Base-by-base conservation (phyloP, 2,797 vertebrate genomes). In the Pseudotriccus pelzelni region DNA sequence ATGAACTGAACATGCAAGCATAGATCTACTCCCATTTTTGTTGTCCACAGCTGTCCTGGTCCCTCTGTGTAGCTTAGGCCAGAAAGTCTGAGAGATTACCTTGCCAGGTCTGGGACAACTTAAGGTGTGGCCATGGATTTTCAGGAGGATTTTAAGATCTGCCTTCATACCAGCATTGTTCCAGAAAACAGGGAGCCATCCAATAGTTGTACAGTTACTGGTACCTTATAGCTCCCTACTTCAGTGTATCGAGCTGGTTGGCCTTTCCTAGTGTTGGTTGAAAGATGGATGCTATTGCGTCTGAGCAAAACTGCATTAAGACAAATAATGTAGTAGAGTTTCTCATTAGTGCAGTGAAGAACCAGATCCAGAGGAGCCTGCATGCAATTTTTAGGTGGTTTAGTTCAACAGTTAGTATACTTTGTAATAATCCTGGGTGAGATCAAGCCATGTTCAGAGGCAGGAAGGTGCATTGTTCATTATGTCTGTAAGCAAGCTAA, bases 1-100 rank as follows among this genome's bases (percentile, higher is more conserved):
- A 11, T 53, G 56, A 66, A 81, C 20, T 11, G 17, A 72, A 81
- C 1, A 0, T 27, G 16, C 4, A 72, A 55, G 25, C 0, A 0
- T 11, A 34, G 22, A 58, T 23, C 14, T 84, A 11, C 25, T 59
- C 14, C 6, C 2, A 6, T 1, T 60, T 77, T 74, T 86, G 16
- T 68, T 89, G 81, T 53, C 39, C 30, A 10, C 14, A 60, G 73
- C 9, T 81, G 27, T 81, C 34, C 10, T 58, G 0, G 0, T 39
- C 23, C 14, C 68, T 30, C 36, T 73, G 11, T 89, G n/a, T n/a
- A n/a, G 24, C 22, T 59, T 22, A 46, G 60, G 47, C 32, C 17
- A 62, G 75, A 68, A 79, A 58, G 43, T 43, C 23, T 63, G 36
- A 83, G 36, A 15, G 37, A 22, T 76, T 85, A 36, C 39, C 36